Percentiles rank a stretch among this genome's conserved stretches.
Evolutionary conservation across 2,888 invertebrate genomes (phyloP).

Genomic region (Cataglyphis livida): DNA sequence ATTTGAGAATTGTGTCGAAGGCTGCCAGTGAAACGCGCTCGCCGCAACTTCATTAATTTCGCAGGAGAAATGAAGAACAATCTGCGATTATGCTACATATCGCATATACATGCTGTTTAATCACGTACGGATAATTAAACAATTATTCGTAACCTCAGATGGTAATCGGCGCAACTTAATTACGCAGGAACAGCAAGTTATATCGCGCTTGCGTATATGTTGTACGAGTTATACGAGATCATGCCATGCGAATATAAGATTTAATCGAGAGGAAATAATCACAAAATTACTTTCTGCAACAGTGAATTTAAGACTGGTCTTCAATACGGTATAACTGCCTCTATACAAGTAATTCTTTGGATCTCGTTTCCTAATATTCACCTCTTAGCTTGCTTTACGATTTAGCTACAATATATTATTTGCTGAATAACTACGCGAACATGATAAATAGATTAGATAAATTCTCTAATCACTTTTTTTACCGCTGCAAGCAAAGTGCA

Average conservation of each 20-base stretch:
- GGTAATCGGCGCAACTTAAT: slow-evolving; percentile 52
- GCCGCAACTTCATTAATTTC: slow-evolving; percentile 49
- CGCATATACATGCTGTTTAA: slow-evolving; percentile 45
- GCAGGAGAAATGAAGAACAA: slow-evolving; percentile 30
- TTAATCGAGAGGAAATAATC: slow-evolving; percentile 54
- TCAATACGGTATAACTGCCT: slow-evolving; percentile 46
- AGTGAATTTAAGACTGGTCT: slow-evolving; percentile 43
- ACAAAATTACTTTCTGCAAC: slow-evolving; percentile 44
- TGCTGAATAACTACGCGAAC: slow-evolving; percentile 17
- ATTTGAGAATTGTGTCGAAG: slow-evolving; percentile 44
- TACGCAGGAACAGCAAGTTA: slow-evolving; percentile 36
- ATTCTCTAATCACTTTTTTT: slow-evolving; percentile 10
- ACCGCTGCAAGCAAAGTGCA: neutral
- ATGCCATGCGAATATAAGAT: slow-evolving; percentile 42
- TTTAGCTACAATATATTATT: slow-evolving; percentile 33
- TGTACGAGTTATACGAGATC: slow-evolving; percentile 35
- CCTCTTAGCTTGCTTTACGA: neutral
- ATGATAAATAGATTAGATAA: slow-evolving; percentile 25
- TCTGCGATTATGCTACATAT: slow-evolving; percentile 35
- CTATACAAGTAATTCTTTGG: slow-evolving; percentile 22
- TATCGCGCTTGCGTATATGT: slow-evolving; percentile 34
- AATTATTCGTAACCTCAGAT: slow-evolving; percentile 55
- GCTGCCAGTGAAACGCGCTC: slow-evolving; percentile 33
- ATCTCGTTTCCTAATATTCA: neutral
- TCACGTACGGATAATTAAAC: slow-evolving; percentile 54